phyloP scores from a whole-genome alignment of 2,113 vertebrate genomes.

The Muscicapa adusta region DNA sequence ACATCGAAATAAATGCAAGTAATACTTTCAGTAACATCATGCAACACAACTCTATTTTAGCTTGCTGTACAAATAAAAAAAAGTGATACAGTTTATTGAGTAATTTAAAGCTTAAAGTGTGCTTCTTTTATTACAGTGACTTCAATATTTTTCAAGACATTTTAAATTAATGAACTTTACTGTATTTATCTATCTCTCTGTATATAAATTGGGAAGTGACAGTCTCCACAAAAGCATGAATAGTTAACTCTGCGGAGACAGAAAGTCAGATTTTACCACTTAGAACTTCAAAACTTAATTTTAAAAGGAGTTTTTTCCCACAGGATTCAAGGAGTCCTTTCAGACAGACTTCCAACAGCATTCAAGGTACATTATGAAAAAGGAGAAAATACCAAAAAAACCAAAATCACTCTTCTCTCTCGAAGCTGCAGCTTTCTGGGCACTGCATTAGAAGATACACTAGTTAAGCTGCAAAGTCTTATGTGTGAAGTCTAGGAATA shows the following conservation, averaged over 20 bases:
- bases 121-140: background rate
- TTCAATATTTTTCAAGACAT: background rate
- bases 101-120: background rate
- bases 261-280: background rate
- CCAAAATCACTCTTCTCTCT: background rate
- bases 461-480: background rate
- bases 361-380: background rate
- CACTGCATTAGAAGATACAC: background rate
- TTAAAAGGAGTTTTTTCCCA: background rate
- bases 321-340: background rate
- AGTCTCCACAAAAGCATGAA: background rate
- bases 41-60: background rate
- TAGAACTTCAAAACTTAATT: background rate
- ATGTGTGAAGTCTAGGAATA: background rate
- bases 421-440: background rate
- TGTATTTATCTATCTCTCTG: background rate
- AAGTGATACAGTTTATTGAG: background rate
- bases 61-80: background rate
- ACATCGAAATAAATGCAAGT: background rate
- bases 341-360: background rate
- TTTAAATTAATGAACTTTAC: background rate
- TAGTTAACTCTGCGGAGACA: background rate
- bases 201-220: background rate
- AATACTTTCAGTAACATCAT: background rate
- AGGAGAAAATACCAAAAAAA: background rate